Conservation (phyloP, 2,113 vertebrate genomes). For the Prolemur simus region DNA sequence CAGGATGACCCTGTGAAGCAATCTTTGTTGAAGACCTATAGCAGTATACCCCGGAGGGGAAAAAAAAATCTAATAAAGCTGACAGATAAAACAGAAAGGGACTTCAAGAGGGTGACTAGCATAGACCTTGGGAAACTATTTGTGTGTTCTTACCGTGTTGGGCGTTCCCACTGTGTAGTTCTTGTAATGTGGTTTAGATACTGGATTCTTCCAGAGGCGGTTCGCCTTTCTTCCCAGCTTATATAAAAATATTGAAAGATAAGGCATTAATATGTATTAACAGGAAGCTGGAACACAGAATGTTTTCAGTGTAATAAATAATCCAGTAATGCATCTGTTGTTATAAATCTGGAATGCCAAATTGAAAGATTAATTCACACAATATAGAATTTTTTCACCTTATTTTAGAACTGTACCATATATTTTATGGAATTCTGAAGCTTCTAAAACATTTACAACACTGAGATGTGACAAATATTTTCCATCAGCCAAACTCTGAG, state of each 20-base stretch:
- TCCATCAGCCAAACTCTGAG: neutral
- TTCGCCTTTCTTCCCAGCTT: conserved; percentile 97
- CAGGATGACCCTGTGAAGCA: neutral
- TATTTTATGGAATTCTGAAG: conserved; percentile 38
- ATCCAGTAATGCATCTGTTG: conserved; percentile 69
- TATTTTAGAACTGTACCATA: neutral
- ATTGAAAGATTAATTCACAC: conserved; percentile 33
- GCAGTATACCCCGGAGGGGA: conserved; percentile 1
- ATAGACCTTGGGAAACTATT: neutral
- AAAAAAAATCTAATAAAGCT: conserved; percentile 17
- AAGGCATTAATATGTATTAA: conserved; percentile 74
- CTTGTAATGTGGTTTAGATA: conserved; percentile 97
- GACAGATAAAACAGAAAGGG: neutral
- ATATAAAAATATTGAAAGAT: conserved; percentile 77
- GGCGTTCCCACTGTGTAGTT: conserved; percentile 96
- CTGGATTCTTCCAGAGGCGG: conserved; percentile 95
- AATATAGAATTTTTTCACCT: neutral
- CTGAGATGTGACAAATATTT: conserved; percentile 9
- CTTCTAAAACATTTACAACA: conserved; percentile 43
- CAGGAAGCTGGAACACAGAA: conserved; percentile 76
- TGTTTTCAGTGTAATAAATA: conserved; percentile 73
- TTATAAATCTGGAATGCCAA: conserved; percentile 70
- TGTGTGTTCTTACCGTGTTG: conserved; percentile 88
- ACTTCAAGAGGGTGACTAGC: neutral
- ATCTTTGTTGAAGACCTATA: conserved; percentile 4